phyloP scores from a whole-genome alignment of 2,888 invertebrate species.

The Aleiodes testaceus region DNA sequence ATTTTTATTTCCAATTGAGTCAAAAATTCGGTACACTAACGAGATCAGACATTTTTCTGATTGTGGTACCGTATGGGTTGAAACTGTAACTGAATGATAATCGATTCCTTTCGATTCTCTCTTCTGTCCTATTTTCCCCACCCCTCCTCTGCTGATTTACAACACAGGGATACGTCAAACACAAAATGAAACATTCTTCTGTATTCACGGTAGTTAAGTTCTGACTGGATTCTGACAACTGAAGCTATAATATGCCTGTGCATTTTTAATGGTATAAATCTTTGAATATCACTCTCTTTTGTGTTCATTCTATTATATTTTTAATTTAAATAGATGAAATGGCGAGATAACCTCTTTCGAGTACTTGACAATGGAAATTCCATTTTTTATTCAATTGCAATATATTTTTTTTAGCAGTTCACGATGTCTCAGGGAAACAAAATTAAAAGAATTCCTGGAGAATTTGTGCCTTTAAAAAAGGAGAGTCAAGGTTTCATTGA shows the following conservation, averaged over 20 bases:
- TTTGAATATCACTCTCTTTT: neutral
- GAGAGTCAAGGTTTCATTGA: slow-evolving; percentile 76
- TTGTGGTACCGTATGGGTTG: slow-evolving; percentile 14
- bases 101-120: neutral
- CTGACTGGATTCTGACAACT: too few relatives aligned
- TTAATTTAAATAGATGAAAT: neutral
- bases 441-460: slow-evolving; percentile 74
- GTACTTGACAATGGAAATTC: too few relatives aligned
- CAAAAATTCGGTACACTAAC: slow-evolving; percentile 12
- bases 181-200: too few relatives aligned
- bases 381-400: neutral
- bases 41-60: slow-evolving; percentile 10
- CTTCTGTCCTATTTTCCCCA: neutral
- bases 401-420: neutral
- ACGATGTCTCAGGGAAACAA: slow-evolving; percentile 56
- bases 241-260: too few relatives aligned
- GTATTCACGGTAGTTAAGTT: too few relatives aligned
- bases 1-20: neutral
- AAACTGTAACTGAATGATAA: slow-evolving; percentile 26
- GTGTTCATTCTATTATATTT: neutral
- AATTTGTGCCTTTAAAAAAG: slow-evolving; percentile 72
- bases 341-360: neutral
- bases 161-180: slow-evolving; percentile 29
- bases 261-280: slow-evolving; percentile 1
- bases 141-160: too few relatives aligned